Evolutionary conservation across 2,797 vertebrate genomes (phyloP), one percentile per base, ranked within the genome.

Genomic region (Ciconia nigra): DNA sequence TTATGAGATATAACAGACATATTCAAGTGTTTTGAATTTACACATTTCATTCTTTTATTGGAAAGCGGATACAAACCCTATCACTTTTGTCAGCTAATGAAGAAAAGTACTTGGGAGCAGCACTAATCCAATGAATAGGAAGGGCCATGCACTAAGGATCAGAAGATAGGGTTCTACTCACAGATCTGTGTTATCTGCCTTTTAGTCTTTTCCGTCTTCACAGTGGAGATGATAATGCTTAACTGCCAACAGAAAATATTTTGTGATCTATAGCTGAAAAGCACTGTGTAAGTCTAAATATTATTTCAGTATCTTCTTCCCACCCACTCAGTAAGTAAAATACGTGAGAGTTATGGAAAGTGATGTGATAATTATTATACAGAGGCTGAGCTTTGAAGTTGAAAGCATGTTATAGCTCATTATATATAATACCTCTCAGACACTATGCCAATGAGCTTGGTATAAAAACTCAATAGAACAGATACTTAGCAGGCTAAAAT

Each of bases 191-290:
- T 70, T 90, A 84, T 10, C 65, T 93, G 58, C 42, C 26, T 92
- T 88, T 81, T 69, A 90, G 49, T 76, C 55, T 70, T 90, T 78
- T 70, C 70, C 20, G 22, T 89, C 52, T 73, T 84, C 70, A 63
- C 55, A 73, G 37, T 26, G 25, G 31, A 80, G 51, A 69, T 33
- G 83, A 59, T 84, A 93, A 88, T 22, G 55, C 39, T 57, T 79
- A 84, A 84, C 73, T 84, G 62, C 73, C 90, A 96, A 57, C 13
- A 76, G 55, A 84, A 94, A 95, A 96, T 82, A 90, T 88, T 96
- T 95, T 90, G 83, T 70, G 73, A 87, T 90, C 42, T 82, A 55
- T 47, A 70, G 77, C 62, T 67, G 73, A 90, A 93, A 90, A 90
- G 35, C 58, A 70, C 51, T 42, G 33, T 51, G 1, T 42, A 90